phyloP scores from a whole-genome alignment of 2,797 vertebrate genomes.

The Masticophis lateralis region DNA sequence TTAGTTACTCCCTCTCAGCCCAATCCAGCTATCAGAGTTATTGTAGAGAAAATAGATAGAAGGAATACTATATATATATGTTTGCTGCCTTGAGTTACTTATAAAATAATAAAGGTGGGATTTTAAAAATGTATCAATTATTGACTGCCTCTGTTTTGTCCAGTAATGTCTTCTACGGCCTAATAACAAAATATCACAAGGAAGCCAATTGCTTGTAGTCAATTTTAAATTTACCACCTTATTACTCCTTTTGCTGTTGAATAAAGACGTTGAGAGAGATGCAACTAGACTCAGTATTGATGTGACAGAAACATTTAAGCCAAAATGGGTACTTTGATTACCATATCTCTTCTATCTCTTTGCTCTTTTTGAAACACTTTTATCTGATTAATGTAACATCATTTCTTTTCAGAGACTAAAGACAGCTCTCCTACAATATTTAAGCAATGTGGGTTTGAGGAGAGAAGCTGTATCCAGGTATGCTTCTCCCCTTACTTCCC shows the following conservation, averaged over 20 bases:
- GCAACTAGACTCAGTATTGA: neutral
- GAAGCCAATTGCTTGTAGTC: neutral
- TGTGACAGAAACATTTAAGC: neutral
- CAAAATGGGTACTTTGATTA: neutral
- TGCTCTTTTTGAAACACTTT: neutral
- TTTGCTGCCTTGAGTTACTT: neutral
- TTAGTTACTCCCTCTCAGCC: neutral
- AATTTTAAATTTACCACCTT: neutral
- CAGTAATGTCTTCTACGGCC: neutral
- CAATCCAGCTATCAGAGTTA: neutral
- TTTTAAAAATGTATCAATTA: neutral
- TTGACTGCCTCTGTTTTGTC: neutral
- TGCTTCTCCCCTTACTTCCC: neutral
- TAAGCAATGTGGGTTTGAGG: constrained; percentile 5
- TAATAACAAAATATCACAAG: neutral
- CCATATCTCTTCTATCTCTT: neutral
- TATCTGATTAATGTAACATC: neutral
- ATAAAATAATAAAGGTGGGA: neutral
- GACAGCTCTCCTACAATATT: constrained; percentile 18
- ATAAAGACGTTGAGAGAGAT: neutral
- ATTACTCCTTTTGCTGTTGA: neutral
- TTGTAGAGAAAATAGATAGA: neutral
- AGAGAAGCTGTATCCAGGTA: constrained; percentile 13
- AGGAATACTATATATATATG: too few relatives aligned
- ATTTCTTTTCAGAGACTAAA: constrained; percentile 41